Base-by-base conservation (phyloP, 2,888 invertebrate species). In the Torymus tubicola region DNA sequence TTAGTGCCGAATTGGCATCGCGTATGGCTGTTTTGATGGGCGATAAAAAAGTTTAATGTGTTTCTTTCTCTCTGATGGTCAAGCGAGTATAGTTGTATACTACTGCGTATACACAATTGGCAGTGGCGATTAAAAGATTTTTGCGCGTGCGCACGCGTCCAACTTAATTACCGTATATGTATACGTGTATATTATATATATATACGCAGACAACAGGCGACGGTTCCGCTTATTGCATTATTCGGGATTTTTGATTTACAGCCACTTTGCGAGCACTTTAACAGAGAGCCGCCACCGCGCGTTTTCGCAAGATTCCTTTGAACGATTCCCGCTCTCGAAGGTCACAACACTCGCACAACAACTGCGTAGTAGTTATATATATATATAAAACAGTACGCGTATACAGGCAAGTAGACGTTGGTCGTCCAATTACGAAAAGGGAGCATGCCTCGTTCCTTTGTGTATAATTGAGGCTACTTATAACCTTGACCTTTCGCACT, bases 401-500 rank as follows among this genome's bases (percentile, higher is more conserved):
- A 8, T n/a, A n/a, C 31, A 31, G 31, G 8, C 31, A 31, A 2
- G 4, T 31, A 4, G 3, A 8, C 31, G 31, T 8, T 8, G 75
- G 52, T 53, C 24, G 13, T 75, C 58, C 67, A 75, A 70, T 69
- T 70, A 64, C 61, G 60, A 31, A 61, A 52, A 61, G 5, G 69
- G 68, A 21, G 21, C 11, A 42, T 31, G 60, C 18, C 70, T 18
- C 21, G 24, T 14, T 31, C 31, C 31, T 31, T 31, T 31, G 42
- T 55, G 53, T 57, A 31, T 75, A 70, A 77, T 70, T 31, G 61
- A n/a, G 71, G 4, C 11, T 18, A 12, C n/a, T 52, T n/a, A 50
- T 57, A 65, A 58, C 74, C 80, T 75, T 70, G 70, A 75, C 75
- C 80, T 80, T 75, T 80, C 60, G 75, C 71, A 63, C 70, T 76